Base-by-base conservation (phyloP, 2,797 vertebrate genomes). In the Momotus momota region DNA sequence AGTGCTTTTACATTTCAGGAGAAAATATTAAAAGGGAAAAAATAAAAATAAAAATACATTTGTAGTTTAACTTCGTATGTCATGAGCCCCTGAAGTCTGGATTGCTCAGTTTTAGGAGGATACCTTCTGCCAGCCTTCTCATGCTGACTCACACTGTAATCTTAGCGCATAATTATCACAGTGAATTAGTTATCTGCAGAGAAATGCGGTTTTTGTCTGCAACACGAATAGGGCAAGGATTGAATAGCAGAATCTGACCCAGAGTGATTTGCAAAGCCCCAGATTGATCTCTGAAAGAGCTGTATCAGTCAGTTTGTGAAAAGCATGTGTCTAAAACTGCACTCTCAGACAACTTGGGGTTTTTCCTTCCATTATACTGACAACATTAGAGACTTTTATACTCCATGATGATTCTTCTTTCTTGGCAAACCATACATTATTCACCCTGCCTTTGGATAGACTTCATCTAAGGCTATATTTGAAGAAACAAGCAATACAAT, bases 231-330 rank as follows among this genome's bases (percentile, higher is more conserved):
- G 58, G 54, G 77, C 77, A 84, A 94, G 66, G 72, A 74, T 43
- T 60, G 51, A 88, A 85, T 70, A 86, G 74, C 48, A 88, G 86
- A 94, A 94, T 94, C 74, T 82, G 45, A 51, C 83, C 92, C 92
- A 80, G 70, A 96, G 90, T 82, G 84, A 88, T 97, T 94, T 98
- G 62, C 75, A 95, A 95, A 96, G 69, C 46, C 66, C 86, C 70
- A 41, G 65, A 94, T 4, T 95, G 91, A 94, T 95, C 96, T 96
- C 94, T 95, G 87, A 97, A 97, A 94, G 84, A 96, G 85, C 85
- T 1, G 1, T 93, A 97, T 97, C 94, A 95, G 94, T 96, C 94
- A 96, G 85, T 84, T 91, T 94, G 49, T 93, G 89, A 97, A 91
- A 75, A 90, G 31, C 69, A n/a, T 78, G 10, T 86, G 87, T 96